Evolutionary conservation across 2,888 invertebrate species (phyloP), one percentile per base, ranked within the genome.

Genomic region (Euproctis similis): DNA sequence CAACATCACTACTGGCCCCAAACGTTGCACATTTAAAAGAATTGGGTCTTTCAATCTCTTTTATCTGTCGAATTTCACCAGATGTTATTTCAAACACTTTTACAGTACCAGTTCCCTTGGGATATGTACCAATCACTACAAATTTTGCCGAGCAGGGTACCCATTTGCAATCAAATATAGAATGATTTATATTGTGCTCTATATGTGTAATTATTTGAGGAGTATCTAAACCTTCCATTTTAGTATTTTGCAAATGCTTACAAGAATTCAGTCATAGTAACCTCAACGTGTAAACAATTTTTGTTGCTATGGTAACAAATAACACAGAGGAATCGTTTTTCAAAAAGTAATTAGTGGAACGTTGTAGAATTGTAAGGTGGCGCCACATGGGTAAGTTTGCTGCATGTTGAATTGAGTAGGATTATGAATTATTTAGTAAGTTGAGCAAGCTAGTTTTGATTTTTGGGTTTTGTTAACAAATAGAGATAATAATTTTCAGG

Each of bases 61-160:
- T 89, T 2, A 93, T 61, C 39, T 90, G 88, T 31, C 89, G 66
- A n/a, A 69, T 53, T 58, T 94, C 91, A 2, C 92, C 92, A 26
- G 90, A 88, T 12, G 89, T 88, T 11, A 96, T 84, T 63, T 93
- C 92, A 60, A 89, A 95, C 8, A 94, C 86, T 74, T 97, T 93
- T 31, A 97, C 77, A 12, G 93, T 88, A 0, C 98, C 98, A 27
- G 90, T 91, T 24, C 95, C 95, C 57, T 91, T 91, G 0, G 97
- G 90, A 64, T 93, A 88, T 8, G 91, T 92, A 6, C 98, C 98
- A 30, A 97, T 85, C 22, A 93, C 89, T 36, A 96, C 91, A 75
- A 97, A 95, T 74, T 96, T 97, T 1, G 97, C 94, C 2, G 96
- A 96, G 59, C 93, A 92, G 0, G 98, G 97, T 54, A 98, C 90